Evolutionary conservation across 2,888 invertebrate genomes (phyloP).

Genomic region (Itoplectis maculator): DNA sequence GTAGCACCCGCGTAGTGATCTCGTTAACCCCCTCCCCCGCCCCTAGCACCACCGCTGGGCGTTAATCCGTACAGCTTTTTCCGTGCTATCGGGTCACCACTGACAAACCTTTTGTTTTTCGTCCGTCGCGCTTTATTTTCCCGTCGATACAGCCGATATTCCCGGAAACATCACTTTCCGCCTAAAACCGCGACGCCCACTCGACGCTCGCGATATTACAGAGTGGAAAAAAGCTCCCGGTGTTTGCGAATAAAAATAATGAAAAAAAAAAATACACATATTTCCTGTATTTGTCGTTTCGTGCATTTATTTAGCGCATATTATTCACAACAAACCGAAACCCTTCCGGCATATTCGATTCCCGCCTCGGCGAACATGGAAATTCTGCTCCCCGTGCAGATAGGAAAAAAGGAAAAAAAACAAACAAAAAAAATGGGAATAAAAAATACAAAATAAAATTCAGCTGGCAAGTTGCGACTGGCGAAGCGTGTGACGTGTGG

Average conservation of each 20-base stretch:
- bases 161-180: not conserved
- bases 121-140: constrained; percentile 23
- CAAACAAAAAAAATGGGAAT: not conserved
- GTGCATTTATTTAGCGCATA: constrained; percentile 11
- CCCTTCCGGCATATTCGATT: not conserved
- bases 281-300: constrained; percentile 4
- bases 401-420: constrained; percentile 7
- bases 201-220: not conserved
- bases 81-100: constrained; percentile 55
- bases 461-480: constrained; percentile 31
- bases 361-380: constrained; percentile 15
- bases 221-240: constrained; percentile 1
- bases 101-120: constrained; percentile 53
- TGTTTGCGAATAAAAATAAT: too few relatives aligned
- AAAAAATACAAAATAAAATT: not conserved
- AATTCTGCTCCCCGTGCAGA: not conserved
- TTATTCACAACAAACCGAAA: not conserved
- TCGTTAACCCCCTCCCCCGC: constrained; percentile 10
- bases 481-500: constrained; percentile 24
- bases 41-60: too few relatives aligned
- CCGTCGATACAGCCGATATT: not conserved
- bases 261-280: not conserved
- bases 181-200: not conserved
- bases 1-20: constrained; percentile 46
- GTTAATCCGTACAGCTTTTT: constrained; percentile 61